Evolutionary conservation across 1,140 invertebrate genomes (phyloP), one percentile per base, ranked within the genome.

Genomic region (Camponotus vicinus): DNA sequence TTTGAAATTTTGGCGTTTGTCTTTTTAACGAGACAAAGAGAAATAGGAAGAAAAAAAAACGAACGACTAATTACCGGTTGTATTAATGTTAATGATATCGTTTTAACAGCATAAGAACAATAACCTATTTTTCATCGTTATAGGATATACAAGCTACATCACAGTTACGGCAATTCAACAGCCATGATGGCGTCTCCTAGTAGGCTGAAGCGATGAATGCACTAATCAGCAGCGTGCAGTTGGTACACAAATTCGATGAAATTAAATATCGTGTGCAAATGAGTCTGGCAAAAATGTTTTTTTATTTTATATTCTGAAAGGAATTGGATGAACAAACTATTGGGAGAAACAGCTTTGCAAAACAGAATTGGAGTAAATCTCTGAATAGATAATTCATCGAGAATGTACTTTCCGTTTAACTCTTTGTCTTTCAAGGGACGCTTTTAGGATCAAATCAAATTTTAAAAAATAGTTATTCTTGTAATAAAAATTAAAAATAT

Each of bases 201-300:
- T 32, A 63, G 40, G 2, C 67, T 13, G 27, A 85, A 86, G 49
- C 77, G 79, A 86, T 84, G 80, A 89, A 87, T 83, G 27, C 27
- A 75, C 55, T 49, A 83, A 75, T 83, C 42, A 83, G 55, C n/a
- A 61, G 27, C 69, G 13, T 61, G 9, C 66, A 80, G 45, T 73
- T 71, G 55, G 13, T 27, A 27, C 34, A 45, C 55, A 71, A 71
- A 82, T 73, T 82, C 79, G 67, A 82, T 73, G 7, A 73, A 83
- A 75, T 83, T 83, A 83, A 83, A 63, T 75, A 83, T 34, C 67
- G 52, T 42, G 49, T 42, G 55, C 55, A 61, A 61, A 61, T 73
- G 32, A 52, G 15, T 5, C 3, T 52, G n/a, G 27, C 55, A 1
- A 75, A 61, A 63, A 61, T 83, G 40, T 63, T 40, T 75, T 61